Evolutionary conservation across 2,113 vertebrate genomes (phyloP).

Genomic region (Mirounga angustirostris): DNA sequence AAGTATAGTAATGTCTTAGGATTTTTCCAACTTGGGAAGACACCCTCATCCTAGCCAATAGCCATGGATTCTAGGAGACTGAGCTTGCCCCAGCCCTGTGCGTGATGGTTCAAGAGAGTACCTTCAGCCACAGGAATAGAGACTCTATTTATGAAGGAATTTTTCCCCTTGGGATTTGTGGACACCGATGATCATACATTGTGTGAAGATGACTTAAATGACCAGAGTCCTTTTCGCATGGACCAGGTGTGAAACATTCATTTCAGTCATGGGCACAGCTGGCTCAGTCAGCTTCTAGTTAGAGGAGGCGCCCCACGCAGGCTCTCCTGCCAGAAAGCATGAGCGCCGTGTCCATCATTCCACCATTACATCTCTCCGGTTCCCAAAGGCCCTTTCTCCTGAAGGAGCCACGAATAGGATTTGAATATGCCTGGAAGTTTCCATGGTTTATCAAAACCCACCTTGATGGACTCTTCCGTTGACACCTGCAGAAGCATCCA

Average conservation of each 20-base stretch:
- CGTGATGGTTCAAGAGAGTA: background rate
- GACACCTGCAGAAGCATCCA: background rate
- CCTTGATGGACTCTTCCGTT: background rate
- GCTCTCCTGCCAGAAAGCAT: background rate
- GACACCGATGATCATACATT: background rate
- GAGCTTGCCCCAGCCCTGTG: background rate
- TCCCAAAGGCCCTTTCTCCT: slow-evolving; percentile 22
- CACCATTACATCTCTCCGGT: background rate
- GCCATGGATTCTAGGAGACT: background rate
- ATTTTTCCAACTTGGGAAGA: slow-evolving; percentile 20
- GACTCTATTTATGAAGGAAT: background rate
- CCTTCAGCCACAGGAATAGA: background rate
- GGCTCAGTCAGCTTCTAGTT: background rate
- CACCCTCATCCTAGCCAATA: background rate
- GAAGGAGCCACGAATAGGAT: slow-evolving; percentile 28
- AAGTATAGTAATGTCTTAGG: background rate
- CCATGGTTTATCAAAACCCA: background rate
- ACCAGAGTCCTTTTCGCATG: background rate
- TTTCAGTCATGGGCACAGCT: background rate
- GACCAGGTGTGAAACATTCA: background rate
- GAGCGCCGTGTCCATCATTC: background rate
- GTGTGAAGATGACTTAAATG: background rate
- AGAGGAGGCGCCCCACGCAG: background rate
- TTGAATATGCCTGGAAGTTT: background rate
- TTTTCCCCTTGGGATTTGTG: slow-evolving; percentile 2